Percentiles rank a stretch among this genome's conserved stretches.
Conservation (phyloP, 1,140 invertebrate genomes). For the Prorops nasuta region DNA sequence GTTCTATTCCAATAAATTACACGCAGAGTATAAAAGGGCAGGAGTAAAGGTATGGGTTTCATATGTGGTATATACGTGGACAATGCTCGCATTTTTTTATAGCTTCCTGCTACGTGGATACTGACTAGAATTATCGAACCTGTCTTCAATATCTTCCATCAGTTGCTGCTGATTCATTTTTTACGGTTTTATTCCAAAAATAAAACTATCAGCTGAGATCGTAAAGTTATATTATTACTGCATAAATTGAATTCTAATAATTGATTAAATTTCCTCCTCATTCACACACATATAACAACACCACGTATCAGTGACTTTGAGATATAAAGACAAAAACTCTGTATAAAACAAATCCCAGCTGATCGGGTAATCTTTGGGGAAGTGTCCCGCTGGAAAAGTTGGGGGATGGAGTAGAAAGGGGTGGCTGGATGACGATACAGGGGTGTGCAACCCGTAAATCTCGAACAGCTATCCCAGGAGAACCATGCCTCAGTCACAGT, state of each 20-base stretch:
- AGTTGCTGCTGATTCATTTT: neutral
- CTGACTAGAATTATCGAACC: constrained; percentile 9
- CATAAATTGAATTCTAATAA: too few species aligned
- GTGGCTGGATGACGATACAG: constrained; percentile 20
- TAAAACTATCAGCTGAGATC: too few species aligned
- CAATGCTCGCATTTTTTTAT: constrained; percentile 4
- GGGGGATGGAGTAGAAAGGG: too few species aligned
- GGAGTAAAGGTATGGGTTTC: constrained; percentile 18
- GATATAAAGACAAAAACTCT: constrained; percentile 1
- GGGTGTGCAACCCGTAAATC: constrained; percentile 45
- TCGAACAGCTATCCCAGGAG: constrained; percentile 39
- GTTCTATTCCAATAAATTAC: constrained; percentile 2
- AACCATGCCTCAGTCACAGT: constrained; percentile 51
- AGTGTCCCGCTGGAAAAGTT: too few species aligned
- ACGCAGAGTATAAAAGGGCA: neutral
- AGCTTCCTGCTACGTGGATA: constrained; percentile 9
- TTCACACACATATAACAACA: too few species aligned
- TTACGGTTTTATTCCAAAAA: too few species aligned
- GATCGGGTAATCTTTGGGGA: too few species aligned
- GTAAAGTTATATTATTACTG: too few species aligned
- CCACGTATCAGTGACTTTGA: too few species aligned
- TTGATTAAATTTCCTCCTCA: too few species aligned
- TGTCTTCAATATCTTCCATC: neutral
- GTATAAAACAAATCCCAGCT: too few species aligned
- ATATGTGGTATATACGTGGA: constrained; percentile 8